Conservation (phyloP, 2,888 invertebrate species). For the Branchellion lobata region DNA sequence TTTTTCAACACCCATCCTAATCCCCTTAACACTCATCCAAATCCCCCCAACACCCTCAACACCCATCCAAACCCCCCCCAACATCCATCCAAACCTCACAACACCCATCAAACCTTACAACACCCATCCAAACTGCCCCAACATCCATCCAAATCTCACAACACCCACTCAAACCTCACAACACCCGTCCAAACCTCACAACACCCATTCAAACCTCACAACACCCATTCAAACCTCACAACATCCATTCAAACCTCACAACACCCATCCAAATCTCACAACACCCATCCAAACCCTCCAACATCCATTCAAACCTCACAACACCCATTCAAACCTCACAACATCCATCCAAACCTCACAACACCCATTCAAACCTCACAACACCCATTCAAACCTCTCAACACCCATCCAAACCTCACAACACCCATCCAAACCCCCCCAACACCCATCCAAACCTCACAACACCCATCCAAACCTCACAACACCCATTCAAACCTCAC, state of each 20-base stretch:
- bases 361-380: too few species aligned
- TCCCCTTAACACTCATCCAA: background rate
- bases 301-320: background rate
- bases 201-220: background rate
- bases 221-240: background rate
- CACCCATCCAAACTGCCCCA: background rate
- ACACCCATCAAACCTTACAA: background rate
- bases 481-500: background rate
- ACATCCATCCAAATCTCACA: background rate
- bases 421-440: background rate
- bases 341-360: background rate
- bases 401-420: background rate
- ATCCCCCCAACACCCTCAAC: background rate
- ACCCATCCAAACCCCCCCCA: background rate
- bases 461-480: background rate
- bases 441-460: background rate
- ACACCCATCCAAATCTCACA: background rate
- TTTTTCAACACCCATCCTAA: background rate
- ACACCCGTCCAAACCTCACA: background rate
- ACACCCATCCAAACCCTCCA: background rate
- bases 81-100: background rate
- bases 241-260: background rate
- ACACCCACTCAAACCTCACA: background rate
- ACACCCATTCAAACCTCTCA: background rate
- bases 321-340: background rate